A percentile compares a stretch with the other conserved stretches of the same genome.
These are phyloP conservation scores for Callospermophilus lateralis DNA, from an alignment of 2,113 vertebrate species.

Conservation along the genomic window DNA sequence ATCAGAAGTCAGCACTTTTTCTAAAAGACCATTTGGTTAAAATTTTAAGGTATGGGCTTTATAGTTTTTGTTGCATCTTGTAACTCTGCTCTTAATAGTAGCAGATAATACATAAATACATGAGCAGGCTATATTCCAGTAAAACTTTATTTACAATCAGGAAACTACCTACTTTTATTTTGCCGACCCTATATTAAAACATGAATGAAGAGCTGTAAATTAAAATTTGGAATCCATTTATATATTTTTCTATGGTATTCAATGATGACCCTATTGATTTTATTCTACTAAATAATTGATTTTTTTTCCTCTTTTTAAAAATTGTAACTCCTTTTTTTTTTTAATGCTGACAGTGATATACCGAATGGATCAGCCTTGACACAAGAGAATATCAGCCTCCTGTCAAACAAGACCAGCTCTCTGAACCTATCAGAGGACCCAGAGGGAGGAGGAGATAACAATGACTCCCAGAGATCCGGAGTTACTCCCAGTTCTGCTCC, in stretches of 20 bases:
- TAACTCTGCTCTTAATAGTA: background rate
- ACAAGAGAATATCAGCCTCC: slow-evolving; percentile 93
- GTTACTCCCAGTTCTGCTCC: slow-evolving; percentile 92
- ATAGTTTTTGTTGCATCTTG: background rate
- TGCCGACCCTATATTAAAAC: background rate
- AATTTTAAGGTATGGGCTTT: slow-evolving; percentile 21
- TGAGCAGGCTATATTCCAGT: background rate
- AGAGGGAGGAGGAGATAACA: slow-evolving; percentile 88
- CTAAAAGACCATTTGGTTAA: slow-evolving; percentile 23
- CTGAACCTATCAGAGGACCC: slow-evolving; percentile 93
- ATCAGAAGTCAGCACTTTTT: slow-evolving; percentile 7
- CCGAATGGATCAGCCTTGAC: slow-evolving; percentile 94
- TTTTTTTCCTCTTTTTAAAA: slow-evolving; percentile 47
- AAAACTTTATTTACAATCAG: slow-evolving; percentile 37
- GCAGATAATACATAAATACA: background rate
- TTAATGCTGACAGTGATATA: slow-evolving; percentile 90
- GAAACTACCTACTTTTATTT: slow-evolving; percentile 6
- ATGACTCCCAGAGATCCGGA: slow-evolving; percentile 93
- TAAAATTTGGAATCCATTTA: background rate
- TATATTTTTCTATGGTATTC: slow-evolving; percentile 12
- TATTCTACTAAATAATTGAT: slow-evolving; percentile 30
- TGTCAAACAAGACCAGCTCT: slow-evolving; percentile 93
- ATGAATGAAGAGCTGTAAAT: background rate
- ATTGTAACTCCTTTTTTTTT: background rate
- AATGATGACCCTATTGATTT: slow-evolving; percentile 32